Conservation (phyloP, 1,140 invertebrate species). For the Armadillidium nasatum region DNA sequence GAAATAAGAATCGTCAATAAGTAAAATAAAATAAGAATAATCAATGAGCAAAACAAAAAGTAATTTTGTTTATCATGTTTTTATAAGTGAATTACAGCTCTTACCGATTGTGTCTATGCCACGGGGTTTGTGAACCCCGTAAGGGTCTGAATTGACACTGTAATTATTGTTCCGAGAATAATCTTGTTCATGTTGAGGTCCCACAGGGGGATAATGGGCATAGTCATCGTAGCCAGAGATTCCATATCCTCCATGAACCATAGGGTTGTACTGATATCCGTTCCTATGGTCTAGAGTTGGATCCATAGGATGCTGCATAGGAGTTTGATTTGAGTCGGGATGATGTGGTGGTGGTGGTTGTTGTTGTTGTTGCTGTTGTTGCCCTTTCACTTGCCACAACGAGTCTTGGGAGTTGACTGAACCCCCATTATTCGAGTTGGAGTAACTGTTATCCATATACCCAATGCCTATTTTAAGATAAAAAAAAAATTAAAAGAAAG, state of each 20-base stretch:
- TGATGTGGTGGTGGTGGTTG: constrained; percentile 36
- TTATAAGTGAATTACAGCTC: neutral
- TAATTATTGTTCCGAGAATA: constrained; percentile 51
- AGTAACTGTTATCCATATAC: constrained; percentile 85
- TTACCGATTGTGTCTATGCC: constrained; percentile 62
- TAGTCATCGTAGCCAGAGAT: constrained; percentile 68
- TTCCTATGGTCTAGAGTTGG: constrained; percentile 60
- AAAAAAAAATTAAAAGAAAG: neutral
- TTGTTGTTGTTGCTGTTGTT: constrained; percentile 30
- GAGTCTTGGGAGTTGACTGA: constrained; percentile 90
- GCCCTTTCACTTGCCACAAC: constrained; percentile 80
- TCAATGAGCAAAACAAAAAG: neutral
- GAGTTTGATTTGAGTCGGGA: constrained; percentile 26
- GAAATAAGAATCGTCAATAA: neutral
- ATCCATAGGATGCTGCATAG: constrained; percentile 20
- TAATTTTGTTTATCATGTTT: neutral
- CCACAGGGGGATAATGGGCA: constrained; percentile 65
- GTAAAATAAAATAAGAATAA: neutral
- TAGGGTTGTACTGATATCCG: constrained; percentile 59
- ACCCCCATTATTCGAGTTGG: constrained; percentile 72
- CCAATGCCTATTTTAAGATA: constrained; percentile 56
- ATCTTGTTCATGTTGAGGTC: constrained; percentile 45
- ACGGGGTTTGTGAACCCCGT: constrained; percentile 79
- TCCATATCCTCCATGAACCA: constrained; percentile 72
- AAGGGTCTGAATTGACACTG: constrained; percentile 66